Evolutionary conservation across 2,797 vertebrate species (phyloP), one percentile per base, ranked within the genome.

Genomic region (Brachymystax lenok): DNA sequence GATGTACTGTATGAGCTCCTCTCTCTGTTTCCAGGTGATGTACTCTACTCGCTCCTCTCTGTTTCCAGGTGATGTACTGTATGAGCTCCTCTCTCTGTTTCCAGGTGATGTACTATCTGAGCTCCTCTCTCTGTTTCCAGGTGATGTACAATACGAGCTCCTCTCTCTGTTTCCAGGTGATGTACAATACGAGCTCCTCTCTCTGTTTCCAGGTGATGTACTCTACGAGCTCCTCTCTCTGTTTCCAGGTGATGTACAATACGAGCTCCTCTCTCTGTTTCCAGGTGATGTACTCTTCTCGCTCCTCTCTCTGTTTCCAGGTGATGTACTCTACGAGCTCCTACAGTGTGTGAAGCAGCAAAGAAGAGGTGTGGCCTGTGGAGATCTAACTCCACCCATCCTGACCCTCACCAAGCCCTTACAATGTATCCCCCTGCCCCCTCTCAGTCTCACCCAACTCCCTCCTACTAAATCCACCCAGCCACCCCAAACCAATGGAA

Each of bases 1-100:
- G 97, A 98, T 33, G 97, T 98, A 76, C 88, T 98, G 4, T 98
- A 96, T 78, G 97, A 98, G 89, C 93, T 97, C 73, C 94, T 98
- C 21, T 50, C 12, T 51, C 14, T 33, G 35, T 27, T 40, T 40
- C 56, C 2, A 61, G 56, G 97, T 12, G 97, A 98, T 33, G 97
- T 98, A 76, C 88, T 98, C 4, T 98, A 96, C 78, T 97, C 98
- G 89, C 93, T 97, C 73, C 94, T 98, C 30, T 51, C 14, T 50
- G 27, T 27, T 40, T 40, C 56, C 0, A 24, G 56, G 97, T 12
- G 97, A 98, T 33, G 97, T 98, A 76, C 88, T 98, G 3, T 98
- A 96, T 78, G 97, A 98, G 89, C 93, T 97, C 73, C 94, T 98
- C 13, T 50, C 12, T 51, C 14, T 50, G 35, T 27, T 40, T 40